Percentiles rank a stretch among this genome's conserved stretches.
phyloP scores from a whole-genome alignment of 2,113 vertebrate species.

The Corapipo altera region DNA sequence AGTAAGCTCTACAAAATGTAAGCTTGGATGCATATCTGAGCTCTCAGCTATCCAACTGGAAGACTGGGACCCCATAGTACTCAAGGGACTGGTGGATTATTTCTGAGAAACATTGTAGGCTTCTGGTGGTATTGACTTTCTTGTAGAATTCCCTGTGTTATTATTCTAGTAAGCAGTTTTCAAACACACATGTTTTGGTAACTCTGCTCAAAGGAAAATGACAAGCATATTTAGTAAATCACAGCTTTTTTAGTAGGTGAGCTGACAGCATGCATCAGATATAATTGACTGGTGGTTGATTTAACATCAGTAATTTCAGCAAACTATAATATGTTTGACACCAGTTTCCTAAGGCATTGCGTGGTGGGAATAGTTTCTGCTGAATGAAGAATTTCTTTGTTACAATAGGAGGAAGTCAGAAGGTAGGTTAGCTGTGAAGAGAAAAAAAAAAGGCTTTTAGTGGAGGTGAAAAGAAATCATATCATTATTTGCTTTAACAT shows the following conservation, averaged over 20 bases:
- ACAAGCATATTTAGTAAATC: background rate
- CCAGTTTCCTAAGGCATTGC: background rate
- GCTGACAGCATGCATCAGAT: background rate
- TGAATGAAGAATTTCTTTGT: background rate
- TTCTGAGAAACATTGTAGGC: background rate
- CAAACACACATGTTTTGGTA: background rate
- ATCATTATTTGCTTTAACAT: background rate
- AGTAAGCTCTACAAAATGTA: rapidly evolving
- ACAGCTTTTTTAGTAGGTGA: background rate
- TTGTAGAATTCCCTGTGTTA: background rate
- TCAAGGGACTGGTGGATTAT: background rate
- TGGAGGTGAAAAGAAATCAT: background rate
- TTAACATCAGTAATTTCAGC: background rate
- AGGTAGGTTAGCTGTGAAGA: background rate
- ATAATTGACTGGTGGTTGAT: background rate
- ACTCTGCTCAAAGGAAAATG: background rate
- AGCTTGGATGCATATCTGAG: background rate
- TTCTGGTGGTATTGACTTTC: background rate
- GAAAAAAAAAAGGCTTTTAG: background rate
- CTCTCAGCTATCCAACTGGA: background rate
- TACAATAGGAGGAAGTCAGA: background rate
- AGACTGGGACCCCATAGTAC: background rate
- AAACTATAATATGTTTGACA: background rate
- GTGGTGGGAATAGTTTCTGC: background rate
- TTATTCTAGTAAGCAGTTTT: background rate